phyloP scores from a whole-genome alignment of 1,140 invertebrate species.

The Drosophila melanica region DNA sequence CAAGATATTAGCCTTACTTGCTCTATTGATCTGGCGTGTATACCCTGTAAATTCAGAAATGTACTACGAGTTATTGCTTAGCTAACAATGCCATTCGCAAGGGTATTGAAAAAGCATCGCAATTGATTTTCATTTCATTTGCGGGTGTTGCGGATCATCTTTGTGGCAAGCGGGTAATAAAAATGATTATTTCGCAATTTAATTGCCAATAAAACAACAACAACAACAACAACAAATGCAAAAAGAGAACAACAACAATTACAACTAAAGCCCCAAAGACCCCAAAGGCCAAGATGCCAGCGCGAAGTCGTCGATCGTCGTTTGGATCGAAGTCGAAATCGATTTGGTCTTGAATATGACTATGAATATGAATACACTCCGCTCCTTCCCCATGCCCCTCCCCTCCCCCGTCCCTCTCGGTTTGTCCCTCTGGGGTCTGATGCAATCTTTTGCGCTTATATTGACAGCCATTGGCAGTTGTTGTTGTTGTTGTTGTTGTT shows the following conservation, averaged over 20 bases:
- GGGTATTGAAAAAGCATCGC: conserved; percentile 27
- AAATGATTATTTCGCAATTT: conserved; percentile 81
- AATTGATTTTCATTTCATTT: conserved; percentile 79
- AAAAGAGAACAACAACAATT: conserved; percentile 4
- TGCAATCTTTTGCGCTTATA: conserved; percentile 67
- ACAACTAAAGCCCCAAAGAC: conserved; percentile 22
- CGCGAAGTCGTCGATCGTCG: conserved; percentile 33
- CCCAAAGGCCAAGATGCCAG: conserved; percentile 65
- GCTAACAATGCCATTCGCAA: background rate
- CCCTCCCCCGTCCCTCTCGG: background rate
- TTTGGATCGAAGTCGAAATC: conserved; percentile 59
- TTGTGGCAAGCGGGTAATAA: conserved; percentile 58
- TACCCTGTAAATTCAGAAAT: background rate
- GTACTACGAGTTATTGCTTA: no score
- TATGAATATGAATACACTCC: conserved; percentile 36
- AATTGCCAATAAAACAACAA: conserved; percentile 60
- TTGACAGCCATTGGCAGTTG: conserved; percentile 47
- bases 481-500: conserved; percentile 36
- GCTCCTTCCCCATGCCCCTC: background rate
- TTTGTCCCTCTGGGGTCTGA: conserved; percentile 43
- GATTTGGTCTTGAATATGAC: conserved; percentile 76
- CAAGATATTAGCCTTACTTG: no score
- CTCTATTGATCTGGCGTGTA: no score
- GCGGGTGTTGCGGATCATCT: conserved; percentile 47
- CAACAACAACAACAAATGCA: conserved; percentile 2